phyloP scores from a whole-genome alignment of 2,888 invertebrate species.

The Automeris io region DNA sequence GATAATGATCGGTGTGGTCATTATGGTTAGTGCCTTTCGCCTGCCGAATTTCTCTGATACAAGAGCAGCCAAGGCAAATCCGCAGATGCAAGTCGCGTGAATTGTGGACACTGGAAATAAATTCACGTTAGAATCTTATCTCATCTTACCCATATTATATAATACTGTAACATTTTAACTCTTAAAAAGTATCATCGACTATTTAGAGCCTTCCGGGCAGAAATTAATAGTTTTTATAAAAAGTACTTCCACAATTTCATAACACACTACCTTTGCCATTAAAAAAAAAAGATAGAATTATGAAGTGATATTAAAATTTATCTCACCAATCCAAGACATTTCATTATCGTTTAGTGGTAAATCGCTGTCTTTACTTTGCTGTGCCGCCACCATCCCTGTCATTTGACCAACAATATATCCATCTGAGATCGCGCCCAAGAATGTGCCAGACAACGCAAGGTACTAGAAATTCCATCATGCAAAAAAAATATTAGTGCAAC shows the following conservation, averaged over 20 bases:
- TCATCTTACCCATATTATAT: too few relatives aligned
- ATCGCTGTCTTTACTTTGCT: conserved; percentile 15
- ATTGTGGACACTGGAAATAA: conserved; percentile 20
- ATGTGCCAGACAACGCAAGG: conserved; percentile 9
- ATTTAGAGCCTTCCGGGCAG: too few relatives aligned
- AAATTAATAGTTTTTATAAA: too few relatives aligned
- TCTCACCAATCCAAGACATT: conserved; percentile 25
- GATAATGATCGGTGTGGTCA: conserved; percentile 15
- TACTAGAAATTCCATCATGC: too few relatives aligned
- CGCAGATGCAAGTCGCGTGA: conserved; percentile 11
- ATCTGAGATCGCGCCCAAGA: conserved; percentile 19
- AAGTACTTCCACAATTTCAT: too few relatives aligned
- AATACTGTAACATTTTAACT: too few relatives aligned
- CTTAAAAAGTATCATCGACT: too few relatives aligned
- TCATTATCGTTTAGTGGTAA: conserved; percentile 17
- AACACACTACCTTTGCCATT: too few relatives aligned
- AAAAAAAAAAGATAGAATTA: too few relatives aligned
- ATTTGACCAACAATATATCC: conserved; percentile 25
- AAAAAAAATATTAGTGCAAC: too few relatives aligned
- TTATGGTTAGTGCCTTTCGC: conserved; percentile 14
- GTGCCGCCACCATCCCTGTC: conserved; percentile 22
- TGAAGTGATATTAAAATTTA: too few relatives aligned
- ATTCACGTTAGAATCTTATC: too few relatives aligned
- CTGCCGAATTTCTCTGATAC: conserved; percentile 18
- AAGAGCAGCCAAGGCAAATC: conserved; percentile 1